Evolutionary conservation across 1,140 invertebrate genomes (phyloP).

Genomic region (Paraescarpia echinospica): DNA sequence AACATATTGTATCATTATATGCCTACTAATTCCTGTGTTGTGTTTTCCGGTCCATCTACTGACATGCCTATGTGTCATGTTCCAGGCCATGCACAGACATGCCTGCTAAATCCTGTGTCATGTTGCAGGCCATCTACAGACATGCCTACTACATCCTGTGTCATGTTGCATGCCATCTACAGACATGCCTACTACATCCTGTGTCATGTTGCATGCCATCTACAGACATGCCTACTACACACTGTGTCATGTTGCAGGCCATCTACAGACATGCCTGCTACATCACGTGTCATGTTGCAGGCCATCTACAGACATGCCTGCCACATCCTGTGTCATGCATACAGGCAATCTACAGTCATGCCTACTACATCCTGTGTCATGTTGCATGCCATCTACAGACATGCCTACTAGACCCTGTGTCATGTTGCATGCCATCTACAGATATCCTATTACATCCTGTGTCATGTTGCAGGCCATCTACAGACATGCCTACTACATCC

Average conservation of each 20-base stretch:
- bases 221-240: background rate
- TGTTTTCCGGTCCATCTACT: background rate
- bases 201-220: background rate
- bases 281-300: no score
- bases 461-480: no score
- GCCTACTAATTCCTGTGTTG: background rate
- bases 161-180: background rate
- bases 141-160: constrained; percentile 3
- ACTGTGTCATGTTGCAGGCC: no score
- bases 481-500: no score
- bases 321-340: no score
- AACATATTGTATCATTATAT: background rate
- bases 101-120: constrained; percentile 38
- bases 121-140: constrained; percentile 24
- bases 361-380: constrained; percentile 3
- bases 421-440: no score
- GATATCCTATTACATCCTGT: no score
- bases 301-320: no score
- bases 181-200: background rate
- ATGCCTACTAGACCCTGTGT: constrained; percentile 38
- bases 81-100: background rate
- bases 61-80: background rate
- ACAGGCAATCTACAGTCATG: background rate
- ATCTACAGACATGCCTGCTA: no score
- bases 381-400: background rate